These are phyloP conservation scores for Hyperoplus immaculatus DNA, from an alignment of 2,797 vertebrate species.

Conservation along the genomic window DNA sequence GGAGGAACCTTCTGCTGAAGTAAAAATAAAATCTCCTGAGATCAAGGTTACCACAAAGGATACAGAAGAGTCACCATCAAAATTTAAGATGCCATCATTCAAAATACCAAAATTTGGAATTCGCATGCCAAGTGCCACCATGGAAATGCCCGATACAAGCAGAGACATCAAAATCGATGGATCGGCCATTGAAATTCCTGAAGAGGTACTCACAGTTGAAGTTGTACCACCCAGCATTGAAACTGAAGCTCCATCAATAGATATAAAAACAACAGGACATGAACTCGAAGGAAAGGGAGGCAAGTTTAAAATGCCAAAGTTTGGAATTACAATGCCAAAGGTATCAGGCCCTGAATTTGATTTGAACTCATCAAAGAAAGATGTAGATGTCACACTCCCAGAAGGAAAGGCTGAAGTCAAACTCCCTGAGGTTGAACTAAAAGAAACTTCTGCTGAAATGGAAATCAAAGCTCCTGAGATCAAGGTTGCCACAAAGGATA, in stretches of 20 bases:
- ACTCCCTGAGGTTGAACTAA: slow-evolving; percentile 22
- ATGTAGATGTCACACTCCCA: slow-evolving; percentile 44
- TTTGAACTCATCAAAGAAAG: slow-evolving; percentile 46
- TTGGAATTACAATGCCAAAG: slow-evolving; percentile 57
- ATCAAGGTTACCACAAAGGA: slow-evolving; percentile 27
- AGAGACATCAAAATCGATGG: slow-evolving; percentile 6
- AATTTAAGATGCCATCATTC: slow-evolving; percentile 64
- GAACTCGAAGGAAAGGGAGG: slow-evolving; percentile 35
- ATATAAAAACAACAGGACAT: slow-evolving; percentile 26
- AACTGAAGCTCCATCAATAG: slow-evolving; percentile 19
- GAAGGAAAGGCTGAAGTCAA: slow-evolving; percentile 36
- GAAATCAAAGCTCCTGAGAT: not conserved
- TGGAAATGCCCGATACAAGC: not conserved
- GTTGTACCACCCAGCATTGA: slow-evolving; percentile 20
- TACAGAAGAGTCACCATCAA: slow-evolving; percentile 41
- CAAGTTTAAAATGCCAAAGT: slow-evolving; percentile 79
- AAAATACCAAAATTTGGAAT: slow-evolving; percentile 56
- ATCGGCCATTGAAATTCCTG: slow-evolving; percentile 13
- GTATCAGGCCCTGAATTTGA: slow-evolving; percentile 41
- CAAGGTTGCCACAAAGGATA: no score
- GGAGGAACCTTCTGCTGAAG: slow-evolving; percentile 37
- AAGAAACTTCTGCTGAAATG: not conserved
- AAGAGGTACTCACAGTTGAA: not conserved
- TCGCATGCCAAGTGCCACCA: not conserved
- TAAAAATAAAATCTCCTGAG: slow-evolving; percentile 47